Evolutionary conservation across 2,797 vertebrate genomes (phyloP), one percentile per base, ranked within the genome.

Genomic region (Carapus acus): DNA sequence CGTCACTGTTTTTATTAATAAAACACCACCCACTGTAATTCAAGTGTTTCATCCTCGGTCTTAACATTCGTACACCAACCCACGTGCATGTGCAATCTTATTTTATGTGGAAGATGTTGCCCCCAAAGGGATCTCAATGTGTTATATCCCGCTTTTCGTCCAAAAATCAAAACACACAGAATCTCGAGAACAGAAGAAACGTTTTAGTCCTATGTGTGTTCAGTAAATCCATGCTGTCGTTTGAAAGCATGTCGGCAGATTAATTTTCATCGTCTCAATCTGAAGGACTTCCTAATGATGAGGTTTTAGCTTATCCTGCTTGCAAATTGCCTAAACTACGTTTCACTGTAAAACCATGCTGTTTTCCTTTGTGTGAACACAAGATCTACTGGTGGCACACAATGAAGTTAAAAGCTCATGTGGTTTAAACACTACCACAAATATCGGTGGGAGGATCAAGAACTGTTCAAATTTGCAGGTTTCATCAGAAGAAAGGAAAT

Each of bases 221-320:
- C 76, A 71, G 66, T 68, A 76, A 68, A 75, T 80, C 37, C 74
- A 73, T 78, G 82, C 69, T 48, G 47, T 74, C 54, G 70, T 76
- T 65, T 80, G 69, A 83, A 81, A 80, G 69, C 83, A 62, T 51
- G 73, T 77, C 82, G 83, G 81, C 83, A 84, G 76, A 83, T 82
- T 76, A 74, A 83, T 86, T 84, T 76, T 73, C 73, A 79, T 57
- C 76, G 78, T 81, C 76, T 84, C 77, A 82, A 81, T 82, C 77
- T 84, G 69, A 80, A 74, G 64, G 78, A 76, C 75, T 77, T 57
- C 70, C 80, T 85, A 74, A 76, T 79, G 76, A 76, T 53, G 27
- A 78, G 76, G 61, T 77, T 80, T n/a, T 65, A 51, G 71, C 38
- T 81, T 72, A 79, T 74, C 58, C 67, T 59, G 65, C 67, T 51